Evolutionary conservation across 2,888 invertebrate genomes (phyloP).

Genomic region (Lydus trimaculatus): DNA sequence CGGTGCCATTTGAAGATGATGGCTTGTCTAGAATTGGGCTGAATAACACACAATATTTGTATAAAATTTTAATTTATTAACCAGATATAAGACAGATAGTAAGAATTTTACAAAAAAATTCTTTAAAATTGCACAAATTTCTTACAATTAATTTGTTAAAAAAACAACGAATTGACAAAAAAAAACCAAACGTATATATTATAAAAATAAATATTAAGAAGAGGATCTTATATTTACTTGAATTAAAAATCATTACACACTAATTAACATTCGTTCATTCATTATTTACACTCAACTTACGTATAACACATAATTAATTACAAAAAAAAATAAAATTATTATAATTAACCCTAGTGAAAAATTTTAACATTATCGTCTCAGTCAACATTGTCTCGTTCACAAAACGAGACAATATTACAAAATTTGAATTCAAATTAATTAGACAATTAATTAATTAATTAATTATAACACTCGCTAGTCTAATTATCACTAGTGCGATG

Average conservation of each 20-base stretch:
- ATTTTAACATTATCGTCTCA: background rate
- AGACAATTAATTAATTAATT: background rate
- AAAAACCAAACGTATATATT: background rate
- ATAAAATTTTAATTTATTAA: background rate
- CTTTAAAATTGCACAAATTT: background rate
- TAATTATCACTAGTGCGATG: slow-evolving; percentile 6
- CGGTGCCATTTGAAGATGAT: no score
- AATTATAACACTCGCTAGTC: background rate
- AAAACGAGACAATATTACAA: slow-evolving; percentile 21
- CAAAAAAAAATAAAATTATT: no score
- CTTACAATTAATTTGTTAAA: background rate
- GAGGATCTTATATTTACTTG: background rate
- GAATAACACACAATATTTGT: background rate
- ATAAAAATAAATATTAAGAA: slow-evolving; percentile 9
- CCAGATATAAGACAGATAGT: background rate
- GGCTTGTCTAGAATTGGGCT: no score
- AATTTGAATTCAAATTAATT: slow-evolving; percentile 11
- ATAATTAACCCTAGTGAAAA: background rate
- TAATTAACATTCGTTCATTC: slow-evolving; percentile 5
- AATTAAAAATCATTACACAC: background rate
- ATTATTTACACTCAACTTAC: background rate
- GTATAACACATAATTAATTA: background rate
- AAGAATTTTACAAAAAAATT: background rate
- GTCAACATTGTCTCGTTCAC: slow-evolving; percentile 24
- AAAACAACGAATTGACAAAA: background rate